Conservation (phyloP, 2,888 invertebrate genomes). For the Aromia moschata region DNA sequence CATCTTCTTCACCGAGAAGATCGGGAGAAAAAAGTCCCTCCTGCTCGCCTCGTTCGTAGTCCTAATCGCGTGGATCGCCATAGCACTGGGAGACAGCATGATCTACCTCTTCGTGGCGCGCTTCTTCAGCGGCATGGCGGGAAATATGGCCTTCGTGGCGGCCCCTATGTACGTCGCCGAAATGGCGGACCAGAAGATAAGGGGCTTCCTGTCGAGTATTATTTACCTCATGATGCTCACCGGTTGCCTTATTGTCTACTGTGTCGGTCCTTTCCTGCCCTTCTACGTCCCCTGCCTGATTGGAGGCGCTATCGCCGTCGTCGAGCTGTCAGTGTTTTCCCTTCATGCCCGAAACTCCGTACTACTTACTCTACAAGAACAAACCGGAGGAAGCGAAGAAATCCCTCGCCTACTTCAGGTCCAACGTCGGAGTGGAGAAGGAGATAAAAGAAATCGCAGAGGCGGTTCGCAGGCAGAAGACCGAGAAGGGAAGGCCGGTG, state of each 20-base stretch:
- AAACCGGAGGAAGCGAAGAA: constrained; percentile 53
- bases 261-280: constrained; percentile 52
- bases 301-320: constrained; percentile 48
- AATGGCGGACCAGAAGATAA: constrained; percentile 59
- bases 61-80: constrained; percentile 56
- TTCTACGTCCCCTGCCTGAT: constrained; percentile 48
- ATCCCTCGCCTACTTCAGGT: constrained; percentile 52
- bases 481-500: constrained; percentile 54
- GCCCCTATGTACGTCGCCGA: constrained; percentile 62
- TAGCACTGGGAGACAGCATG: constrained; percentile 54
- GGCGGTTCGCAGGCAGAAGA: constrained; percentile 55
- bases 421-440: constrained; percentile 51
- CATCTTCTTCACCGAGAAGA: constrained; percentile 54
- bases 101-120: constrained; percentile 55
- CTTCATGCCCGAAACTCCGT: constrained; percentile 61
- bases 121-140: constrained; percentile 57
- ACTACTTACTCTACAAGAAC: constrained; percentile 55
- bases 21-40: constrained; percentile 57
- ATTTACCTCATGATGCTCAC: constrained; percentile 60
- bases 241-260: constrained; percentile 57
- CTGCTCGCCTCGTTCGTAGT: constrained; percentile 55
- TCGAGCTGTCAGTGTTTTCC: constrained; percentile 55
- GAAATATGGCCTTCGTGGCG: constrained; percentile 60
- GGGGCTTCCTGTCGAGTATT: constrained; percentile 58
- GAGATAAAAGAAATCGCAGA: constrained; percentile 56